A percentile compares a stretch with the other conserved stretches of the same genome.
Evolutionary conservation across 2,888 invertebrate species (phyloP).

Genomic region (Elgonia sp.): DNA sequence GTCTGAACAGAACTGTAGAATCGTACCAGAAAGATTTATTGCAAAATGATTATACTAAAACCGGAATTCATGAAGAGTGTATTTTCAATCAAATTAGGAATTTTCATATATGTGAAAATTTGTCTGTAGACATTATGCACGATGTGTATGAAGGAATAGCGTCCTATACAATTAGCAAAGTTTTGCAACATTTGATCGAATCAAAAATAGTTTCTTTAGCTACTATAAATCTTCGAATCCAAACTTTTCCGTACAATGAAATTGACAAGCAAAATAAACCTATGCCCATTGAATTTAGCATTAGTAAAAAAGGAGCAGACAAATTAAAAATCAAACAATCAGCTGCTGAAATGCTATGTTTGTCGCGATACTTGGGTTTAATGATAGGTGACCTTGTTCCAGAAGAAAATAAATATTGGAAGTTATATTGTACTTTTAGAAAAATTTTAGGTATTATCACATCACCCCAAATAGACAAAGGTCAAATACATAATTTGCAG

Average conservation of each 20-base stretch:
- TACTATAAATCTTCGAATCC: background rate
- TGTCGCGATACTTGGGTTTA: too few species aligned
- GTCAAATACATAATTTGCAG: background rate
- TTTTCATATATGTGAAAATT: constrained; percentile 11
- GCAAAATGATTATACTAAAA: constrained; percentile 1
- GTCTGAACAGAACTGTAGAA: background rate
- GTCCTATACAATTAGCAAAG: background rate
- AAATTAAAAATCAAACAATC: constrained; percentile 20
- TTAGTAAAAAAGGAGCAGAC: background rate
- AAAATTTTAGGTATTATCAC: constrained; percentile 2
- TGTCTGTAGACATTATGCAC: constrained; percentile 5
- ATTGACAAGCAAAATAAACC: background rate
- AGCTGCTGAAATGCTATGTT: constrained; percentile 11
- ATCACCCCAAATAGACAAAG: background rate
- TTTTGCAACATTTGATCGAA: background rate
- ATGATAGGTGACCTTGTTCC: constrained; percentile 1
- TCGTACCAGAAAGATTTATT: background rate
- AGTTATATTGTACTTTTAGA: constrained; percentile 5
- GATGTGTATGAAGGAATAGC: constrained; percentile 6
- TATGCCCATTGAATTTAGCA: background rate
- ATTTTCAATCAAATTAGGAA: background rate
- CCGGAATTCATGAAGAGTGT: background rate
- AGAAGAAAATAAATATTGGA: background rate
- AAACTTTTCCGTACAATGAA: background rate
- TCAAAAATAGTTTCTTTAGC: background rate